Conservation (phyloP, 2,888 invertebrate species). For the Patella caerulea region DNA sequence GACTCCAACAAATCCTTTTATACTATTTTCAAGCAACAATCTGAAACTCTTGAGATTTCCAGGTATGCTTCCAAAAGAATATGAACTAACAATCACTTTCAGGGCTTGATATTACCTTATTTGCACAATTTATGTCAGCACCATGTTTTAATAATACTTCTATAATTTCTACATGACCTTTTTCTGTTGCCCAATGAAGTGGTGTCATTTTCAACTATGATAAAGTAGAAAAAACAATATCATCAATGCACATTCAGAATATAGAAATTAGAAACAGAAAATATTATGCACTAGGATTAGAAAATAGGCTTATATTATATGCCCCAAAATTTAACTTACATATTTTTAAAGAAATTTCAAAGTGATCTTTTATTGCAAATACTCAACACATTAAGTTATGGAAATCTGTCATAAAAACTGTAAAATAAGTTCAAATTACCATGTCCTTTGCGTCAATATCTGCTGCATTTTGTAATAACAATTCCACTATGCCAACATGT, state of each 20-base stretch:
- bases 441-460: slow-evolving; percentile 84
- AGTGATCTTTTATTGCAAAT: background rate
- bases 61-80: too few relatives aligned
- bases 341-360: background rate
- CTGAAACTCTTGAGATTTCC: too few relatives aligned
- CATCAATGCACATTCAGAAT: background rate
- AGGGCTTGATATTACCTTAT: slow-evolving; percentile 74
- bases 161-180: slow-evolving; percentile 81
- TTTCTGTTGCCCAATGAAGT: slow-evolving; percentile 93
- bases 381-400: too few relatives aligned
- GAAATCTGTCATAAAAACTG: too few relatives aligned
- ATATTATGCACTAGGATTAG: too few relatives aligned
- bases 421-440: slow-evolving; percentile 73
- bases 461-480: slow-evolving; percentile 80
- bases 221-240: slow-evolving; percentile 15
- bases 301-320: background rate
- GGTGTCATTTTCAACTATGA: slow-evolving; percentile 88
- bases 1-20: too few relatives aligned
- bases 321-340: background rate
- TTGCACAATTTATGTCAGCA: slow-evolving; percentile 79
- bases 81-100: too few relatives aligned
- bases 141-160: slow-evolving; percentile 81
- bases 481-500: slow-evolving; percentile 81
- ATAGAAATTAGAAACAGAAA: too few relatives aligned
- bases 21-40: too few relatives aligned